phyloP scores from a whole-genome alignment of 2,113 vertebrate genomes.

The Meleagris gallopavo region DNA sequence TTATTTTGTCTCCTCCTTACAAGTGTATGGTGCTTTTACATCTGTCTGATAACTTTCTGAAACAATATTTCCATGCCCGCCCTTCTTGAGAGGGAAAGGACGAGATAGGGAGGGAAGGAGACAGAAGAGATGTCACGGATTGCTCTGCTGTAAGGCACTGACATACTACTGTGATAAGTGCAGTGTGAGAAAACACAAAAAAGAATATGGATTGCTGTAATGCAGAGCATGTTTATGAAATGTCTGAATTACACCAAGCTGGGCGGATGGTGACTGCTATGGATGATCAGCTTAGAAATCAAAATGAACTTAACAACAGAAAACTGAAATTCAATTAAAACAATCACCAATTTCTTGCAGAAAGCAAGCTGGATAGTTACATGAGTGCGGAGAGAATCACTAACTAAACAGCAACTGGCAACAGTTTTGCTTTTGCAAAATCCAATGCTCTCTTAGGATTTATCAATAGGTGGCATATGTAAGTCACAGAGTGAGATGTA shows the following conservation, averaged over 20 bases:
- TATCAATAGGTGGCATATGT: conserved; percentile 75
- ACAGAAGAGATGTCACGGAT: background rate
- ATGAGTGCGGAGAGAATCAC: background rate
- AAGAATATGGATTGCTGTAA: background rate
- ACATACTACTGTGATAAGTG: background rate
- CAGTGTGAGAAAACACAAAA: background rate
- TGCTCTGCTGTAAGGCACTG: background rate
- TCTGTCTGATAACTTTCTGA: background rate
- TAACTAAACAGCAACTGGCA: background rate
- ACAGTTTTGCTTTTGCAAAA: background rate
- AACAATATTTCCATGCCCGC: fast-evolving
- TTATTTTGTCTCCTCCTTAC: background rate
- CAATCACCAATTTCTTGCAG: background rate
- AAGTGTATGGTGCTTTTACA: background rate
- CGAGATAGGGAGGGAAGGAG: background rate
- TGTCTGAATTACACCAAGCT: background rate
- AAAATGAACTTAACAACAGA: background rate
- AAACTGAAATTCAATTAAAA: background rate
- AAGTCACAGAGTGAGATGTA: conserved; percentile 39
- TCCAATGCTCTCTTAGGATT: conserved; percentile 64
- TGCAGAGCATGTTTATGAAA: background rate
- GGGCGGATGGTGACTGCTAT: background rate
- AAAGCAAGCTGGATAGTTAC: background rate
- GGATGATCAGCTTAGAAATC: background rate
- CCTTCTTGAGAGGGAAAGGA: background rate